These are phyloP conservation scores for Xylota segnis DNA, from an alignment of 2,888 invertebrate species.

Conservation along the genomic window DNA sequence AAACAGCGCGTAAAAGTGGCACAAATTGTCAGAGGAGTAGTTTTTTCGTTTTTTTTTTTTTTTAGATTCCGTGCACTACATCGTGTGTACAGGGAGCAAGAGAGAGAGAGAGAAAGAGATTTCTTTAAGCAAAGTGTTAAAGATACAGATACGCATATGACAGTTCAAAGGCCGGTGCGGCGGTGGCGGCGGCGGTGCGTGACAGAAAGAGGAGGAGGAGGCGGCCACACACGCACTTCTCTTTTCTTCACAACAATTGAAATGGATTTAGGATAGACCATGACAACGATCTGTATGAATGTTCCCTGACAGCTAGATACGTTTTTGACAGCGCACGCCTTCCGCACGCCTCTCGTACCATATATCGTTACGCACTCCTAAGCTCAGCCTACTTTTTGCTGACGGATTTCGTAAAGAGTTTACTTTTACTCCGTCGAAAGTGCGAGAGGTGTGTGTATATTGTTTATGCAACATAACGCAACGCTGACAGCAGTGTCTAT, in stretches of 20 bases:
- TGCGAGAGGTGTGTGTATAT: constrained; percentile 37
- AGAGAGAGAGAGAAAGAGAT: constrained; percentile 31
- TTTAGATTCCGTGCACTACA: not conserved
- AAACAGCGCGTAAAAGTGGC: constrained; percentile 53
- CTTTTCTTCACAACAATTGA: not conserved
- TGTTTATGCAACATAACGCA: constrained; percentile 67
- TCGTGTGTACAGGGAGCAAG: not conserved
- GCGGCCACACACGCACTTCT: constrained; percentile 12
- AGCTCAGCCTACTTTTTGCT: constrained; percentile 72
- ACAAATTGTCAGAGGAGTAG: constrained; percentile 8
- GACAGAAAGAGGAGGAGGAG: constrained; percentile 1
- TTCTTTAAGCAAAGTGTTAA: constrained; percentile 19
- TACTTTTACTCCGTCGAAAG: constrained; percentile 72
- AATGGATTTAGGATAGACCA: not conserved
- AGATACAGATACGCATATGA: constrained; percentile 3
- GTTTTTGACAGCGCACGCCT: constrained; percentile 13
- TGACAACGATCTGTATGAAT: constrained; percentile 25
- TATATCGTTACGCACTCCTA: constrained; percentile 72
- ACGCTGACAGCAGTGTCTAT: constrained; percentile 40
- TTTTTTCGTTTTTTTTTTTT: no score
- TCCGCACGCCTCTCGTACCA: not conserved
- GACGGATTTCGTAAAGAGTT: constrained; percentile 72
- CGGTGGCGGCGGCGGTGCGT: not conserved
- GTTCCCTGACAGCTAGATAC: constrained; percentile 27
- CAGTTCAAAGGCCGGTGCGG: constrained; percentile 54